Conservation (phyloP, 2,113 vertebrate species). For the Ginglymostoma cirratum region DNA sequence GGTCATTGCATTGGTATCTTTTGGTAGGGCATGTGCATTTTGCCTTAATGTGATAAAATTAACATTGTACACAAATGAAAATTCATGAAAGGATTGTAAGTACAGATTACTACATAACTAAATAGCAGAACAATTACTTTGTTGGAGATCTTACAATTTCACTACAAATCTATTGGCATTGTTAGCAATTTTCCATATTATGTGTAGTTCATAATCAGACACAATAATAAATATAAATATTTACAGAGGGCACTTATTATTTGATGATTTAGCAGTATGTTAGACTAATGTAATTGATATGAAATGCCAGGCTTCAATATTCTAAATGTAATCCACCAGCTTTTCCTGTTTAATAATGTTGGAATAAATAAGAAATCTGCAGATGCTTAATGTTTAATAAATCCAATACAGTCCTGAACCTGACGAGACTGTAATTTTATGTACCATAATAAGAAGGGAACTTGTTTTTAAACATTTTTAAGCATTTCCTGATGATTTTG, state of each 20-base stretch:
- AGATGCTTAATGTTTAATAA: neutral
- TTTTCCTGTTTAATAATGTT: neutral
- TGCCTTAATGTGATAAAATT: neutral
- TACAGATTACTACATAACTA: neutral
- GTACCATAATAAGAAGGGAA: neutral
- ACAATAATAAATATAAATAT: neutral
- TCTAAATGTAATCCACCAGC: neutral
- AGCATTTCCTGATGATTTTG: neutral
- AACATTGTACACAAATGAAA: neutral
- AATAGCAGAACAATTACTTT: neutral
- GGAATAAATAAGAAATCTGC: neutral
- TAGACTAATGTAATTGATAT: neutral
- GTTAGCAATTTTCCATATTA: neutral
- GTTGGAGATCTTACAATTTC: neutral
- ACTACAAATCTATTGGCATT: neutral
- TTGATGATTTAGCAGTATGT: neutral
- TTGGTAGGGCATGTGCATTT: neutral
- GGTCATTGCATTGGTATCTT: neutral
- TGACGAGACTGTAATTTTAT: neutral
- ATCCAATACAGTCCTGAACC: neutral
- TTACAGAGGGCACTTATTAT: neutral
- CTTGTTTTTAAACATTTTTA: neutral
- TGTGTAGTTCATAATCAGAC: neutral
- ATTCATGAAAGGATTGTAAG: neutral
- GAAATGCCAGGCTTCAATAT: neutral